These are phyloP conservation scores for Ophonus ardosiacus DNA, from an alignment of 2,888 invertebrate genomes.

Conservation along the genomic window DNA sequence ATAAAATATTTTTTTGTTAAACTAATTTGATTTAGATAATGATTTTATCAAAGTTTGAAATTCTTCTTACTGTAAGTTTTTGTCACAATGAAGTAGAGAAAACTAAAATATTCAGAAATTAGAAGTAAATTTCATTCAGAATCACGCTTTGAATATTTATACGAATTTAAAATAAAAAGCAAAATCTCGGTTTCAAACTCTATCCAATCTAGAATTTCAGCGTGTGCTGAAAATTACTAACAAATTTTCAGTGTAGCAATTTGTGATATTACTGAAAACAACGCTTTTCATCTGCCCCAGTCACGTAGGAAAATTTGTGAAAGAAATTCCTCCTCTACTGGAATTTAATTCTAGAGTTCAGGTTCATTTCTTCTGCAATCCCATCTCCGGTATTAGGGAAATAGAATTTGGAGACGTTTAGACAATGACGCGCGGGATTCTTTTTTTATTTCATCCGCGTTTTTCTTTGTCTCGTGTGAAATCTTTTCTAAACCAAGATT, in stretches of 20 bases:
- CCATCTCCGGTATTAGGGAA: background rate
- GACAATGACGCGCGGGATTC: background rate
- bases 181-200: background rate
- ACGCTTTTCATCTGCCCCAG: background rate
- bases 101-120: conserved; percentile 5
- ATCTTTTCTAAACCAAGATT: conserved; percentile 5
- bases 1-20: background rate
- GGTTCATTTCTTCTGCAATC: background rate
- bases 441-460: background rate
- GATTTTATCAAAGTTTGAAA: background rate
- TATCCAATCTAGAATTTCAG: background rate
- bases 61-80: background rate
- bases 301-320: background rate
- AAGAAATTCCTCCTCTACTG: conserved; percentile 8
- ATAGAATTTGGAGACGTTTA: background rate
- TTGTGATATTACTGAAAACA: background rate
- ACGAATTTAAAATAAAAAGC: conserved; percentile 5
- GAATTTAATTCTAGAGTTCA: conserved; percentile 23
- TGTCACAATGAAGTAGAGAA: background rate
- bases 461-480: background rate
- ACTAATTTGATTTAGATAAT: background rate
- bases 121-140: background rate
- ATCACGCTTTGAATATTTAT: conserved; percentile 1
- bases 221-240: background rate
- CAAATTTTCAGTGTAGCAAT: background rate